Evolutionary conservation across 2,113 vertebrate genomes (phyloP).

Genomic region (Passer montanus): DNA sequence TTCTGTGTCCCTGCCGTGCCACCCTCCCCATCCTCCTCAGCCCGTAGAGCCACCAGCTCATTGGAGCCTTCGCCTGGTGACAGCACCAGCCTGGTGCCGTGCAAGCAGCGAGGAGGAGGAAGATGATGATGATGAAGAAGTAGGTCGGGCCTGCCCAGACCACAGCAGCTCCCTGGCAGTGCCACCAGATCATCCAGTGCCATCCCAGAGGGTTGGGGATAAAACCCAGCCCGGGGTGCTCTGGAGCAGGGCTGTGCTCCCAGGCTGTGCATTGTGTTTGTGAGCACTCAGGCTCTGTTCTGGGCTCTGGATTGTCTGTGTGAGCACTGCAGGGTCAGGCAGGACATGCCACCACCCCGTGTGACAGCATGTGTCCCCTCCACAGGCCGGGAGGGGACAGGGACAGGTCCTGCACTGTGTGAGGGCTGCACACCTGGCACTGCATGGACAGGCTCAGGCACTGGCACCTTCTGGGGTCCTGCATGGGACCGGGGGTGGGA

Average conservation of each 20-base stretch:
- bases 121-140: conserved; percentile 83
- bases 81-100: conserved; percentile 77
- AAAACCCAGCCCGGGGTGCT: neutral
- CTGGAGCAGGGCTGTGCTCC: neutral
- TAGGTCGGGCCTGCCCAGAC: conserved; percentile 66
- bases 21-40: conserved; percentile 63
- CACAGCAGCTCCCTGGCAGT: neutral
- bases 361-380: conserved; percentile 65
- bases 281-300: accelerated
- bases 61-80: conserved; percentile 79
- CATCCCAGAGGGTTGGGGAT: neutral
- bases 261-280: neutral
- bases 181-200: conserved; percentile 47
- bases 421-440: conserved; percentile 52
- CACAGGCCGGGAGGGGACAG: neutral
- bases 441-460: conserved; percentile 65
- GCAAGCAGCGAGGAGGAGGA: conserved; percentile 78
- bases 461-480: neutral
- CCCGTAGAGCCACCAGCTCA: conserved; percentile 76
- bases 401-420: neutral
- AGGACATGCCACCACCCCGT: neutral
- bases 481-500: neutral
- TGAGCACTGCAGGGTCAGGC: accelerated
- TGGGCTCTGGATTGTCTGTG: neutral
- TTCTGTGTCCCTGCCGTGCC: conserved; percentile 52